Evolutionary conservation across 2,888 invertebrate genomes (phyloP), one percentile per base, ranked within the genome.

Genomic region (Frankliniella fusca): DNA sequence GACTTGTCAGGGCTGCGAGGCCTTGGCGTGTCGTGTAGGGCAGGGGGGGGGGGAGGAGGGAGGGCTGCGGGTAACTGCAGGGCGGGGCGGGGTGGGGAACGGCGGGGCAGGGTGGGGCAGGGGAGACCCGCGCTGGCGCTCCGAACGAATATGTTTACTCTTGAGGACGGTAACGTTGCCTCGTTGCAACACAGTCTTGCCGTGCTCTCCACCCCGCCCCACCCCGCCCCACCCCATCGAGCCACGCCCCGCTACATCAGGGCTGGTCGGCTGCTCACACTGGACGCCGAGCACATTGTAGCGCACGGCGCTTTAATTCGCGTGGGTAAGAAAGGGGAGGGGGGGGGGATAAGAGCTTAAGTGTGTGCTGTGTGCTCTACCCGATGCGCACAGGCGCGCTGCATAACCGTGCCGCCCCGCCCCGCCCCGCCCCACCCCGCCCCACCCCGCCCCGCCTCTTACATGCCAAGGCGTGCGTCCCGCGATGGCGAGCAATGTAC

Each of bases 81-180:
- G 54, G 54, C 54, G 8, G 54, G 65, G 2, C 65, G 65, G 65
- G n/a, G n/a, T n/a, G n/a, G n/a, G n/a, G n/a, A n/a, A n/a, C n/a
- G n/a, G n/a, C n/a, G n/a, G n/a, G n/a, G 65, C 65, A n/a, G 11
- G 54, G 54, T 7, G 3, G 20, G n/a, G 2, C 65, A 3, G 65
- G 65, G n/a, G n/a, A n/a, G n/a, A n/a, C n/a, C 54, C 18, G 8
- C 61, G 61, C 61, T n/a, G 61, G 23, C 23, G n/a, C 70, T n/a
- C 70, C 23, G 23, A 70, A 70, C 70, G 70, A 70, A 70, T 70
- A 70, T 70, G 70, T 70, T 70, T 70, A 23, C 70, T 70, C 23
- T 23, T 23, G n/a, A 18, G 54, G 54, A 54, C 54, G 54, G 54
- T 54, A 54, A 54, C 54, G 15, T 2, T 38, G 38, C 38, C 23